Conservation (phyloP, 92 coral and sea anemone species). For the Phenganax stokvisi region DNA sequence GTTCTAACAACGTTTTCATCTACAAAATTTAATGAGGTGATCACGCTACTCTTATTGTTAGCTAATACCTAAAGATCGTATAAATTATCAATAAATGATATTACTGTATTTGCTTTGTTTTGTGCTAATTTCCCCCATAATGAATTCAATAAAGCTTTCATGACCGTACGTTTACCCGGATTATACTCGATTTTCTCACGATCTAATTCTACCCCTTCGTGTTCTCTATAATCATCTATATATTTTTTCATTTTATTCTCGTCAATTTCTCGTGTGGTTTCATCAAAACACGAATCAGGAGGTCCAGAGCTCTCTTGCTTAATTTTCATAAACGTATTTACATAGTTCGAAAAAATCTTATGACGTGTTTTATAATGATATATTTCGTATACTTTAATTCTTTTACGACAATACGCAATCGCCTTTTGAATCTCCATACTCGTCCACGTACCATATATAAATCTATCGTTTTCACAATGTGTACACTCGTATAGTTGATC, state of each 20-base stretch:
- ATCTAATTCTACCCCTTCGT: conserved; percentile 19
- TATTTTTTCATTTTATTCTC: neutral
- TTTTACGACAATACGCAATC: conserved; percentile 7
- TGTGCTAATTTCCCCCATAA: conserved; percentile 33
- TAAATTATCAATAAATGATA: conserved; percentile 17
- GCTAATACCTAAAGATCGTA: conserved; percentile 11
- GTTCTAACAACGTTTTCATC: neutral
- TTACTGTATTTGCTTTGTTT: conserved; percentile 7
- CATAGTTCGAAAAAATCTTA: conserved; percentile 18
- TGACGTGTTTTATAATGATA: conserved; percentile 19
- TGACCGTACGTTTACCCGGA: conserved; percentile 27
- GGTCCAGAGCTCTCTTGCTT: conserved; percentile 15
- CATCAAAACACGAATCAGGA: conserved; percentile 32
- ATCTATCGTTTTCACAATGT: neutral
- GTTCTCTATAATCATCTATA: conserved; percentile 12
- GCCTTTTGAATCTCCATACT: conserved; percentile 15
- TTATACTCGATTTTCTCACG: conserved; percentile 20
- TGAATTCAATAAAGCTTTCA: conserved; percentile 23
- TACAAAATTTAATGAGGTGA: neutral
- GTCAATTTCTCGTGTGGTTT: neutral
- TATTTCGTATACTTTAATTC: conserved; percentile 24
- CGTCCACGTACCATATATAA: neutral
- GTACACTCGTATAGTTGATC: neutral
- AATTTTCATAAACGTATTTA: neutral
- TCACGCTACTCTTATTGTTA: neutral